Percentiles rank a stretch among this genome's conserved stretches.
Evolutionary conservation across 2,797 vertebrate species (phyloP).

Genomic region (Leptatherina wallacei): DNA sequence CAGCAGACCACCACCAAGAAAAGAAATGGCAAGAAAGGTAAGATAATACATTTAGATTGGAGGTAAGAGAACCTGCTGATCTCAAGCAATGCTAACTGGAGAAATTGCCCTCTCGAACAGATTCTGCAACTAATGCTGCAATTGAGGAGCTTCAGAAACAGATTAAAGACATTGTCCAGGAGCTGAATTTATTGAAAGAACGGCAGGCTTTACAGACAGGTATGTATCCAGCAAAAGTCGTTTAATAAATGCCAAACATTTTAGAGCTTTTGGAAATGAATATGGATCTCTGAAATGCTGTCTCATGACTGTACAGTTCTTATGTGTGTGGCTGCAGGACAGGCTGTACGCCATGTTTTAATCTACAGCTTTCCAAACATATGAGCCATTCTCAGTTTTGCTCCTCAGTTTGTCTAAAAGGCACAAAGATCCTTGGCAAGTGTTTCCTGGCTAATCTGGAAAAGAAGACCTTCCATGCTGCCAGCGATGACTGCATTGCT

Average conservation of each 20-base stretch:
- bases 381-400: not conserved
- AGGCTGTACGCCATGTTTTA: constrained; percentile 3
- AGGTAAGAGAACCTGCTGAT: not conserved
- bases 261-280: not conserved
- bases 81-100: not conserved
- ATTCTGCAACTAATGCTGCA: constrained; percentile 79
- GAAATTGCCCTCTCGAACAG: constrained; percentile 45
- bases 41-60: constrained; percentile 10
- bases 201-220: constrained; percentile 93
- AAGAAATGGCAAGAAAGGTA: constrained; percentile 88
- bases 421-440: constrained; percentile 90
- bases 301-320: not conserved
- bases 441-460: constrained; percentile 88
- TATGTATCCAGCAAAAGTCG: constrained; percentile 53
- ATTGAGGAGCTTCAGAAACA: constrained; percentile 90
- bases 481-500: constrained; percentile 90
- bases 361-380: not conserved
- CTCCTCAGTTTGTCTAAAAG: constrained; percentile 91
- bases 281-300: not conserved
- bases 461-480: constrained; percentile 88
- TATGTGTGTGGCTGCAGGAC: not conserved
- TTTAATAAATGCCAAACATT: not conserved
- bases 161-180: constrained; percentile 86
- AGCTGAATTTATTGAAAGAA: constrained; percentile 91
- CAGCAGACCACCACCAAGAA: constrained; percentile 78